Evolutionary conservation across 2,113 vertebrate genomes (phyloP).

Genomic region (Octodon degus): DNA sequence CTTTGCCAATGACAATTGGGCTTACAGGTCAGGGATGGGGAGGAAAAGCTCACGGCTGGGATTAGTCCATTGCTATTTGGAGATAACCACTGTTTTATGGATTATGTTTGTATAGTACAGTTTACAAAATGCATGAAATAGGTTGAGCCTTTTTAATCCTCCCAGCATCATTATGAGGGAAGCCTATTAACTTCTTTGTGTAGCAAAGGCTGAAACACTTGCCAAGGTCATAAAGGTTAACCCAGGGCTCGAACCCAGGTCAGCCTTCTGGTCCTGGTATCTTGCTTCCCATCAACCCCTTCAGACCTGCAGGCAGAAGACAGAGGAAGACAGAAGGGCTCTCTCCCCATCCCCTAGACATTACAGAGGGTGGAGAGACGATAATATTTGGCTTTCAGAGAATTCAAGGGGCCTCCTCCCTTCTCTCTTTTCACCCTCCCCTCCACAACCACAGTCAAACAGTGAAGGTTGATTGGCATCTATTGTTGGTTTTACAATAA

Average conservation of each 20-base stretch:
- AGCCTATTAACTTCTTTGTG: conserved; percentile 4
- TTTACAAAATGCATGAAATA: conserved; percentile 50
- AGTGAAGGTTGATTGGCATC: background rate
- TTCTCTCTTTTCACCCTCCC: background rate
- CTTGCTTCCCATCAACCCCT: background rate
- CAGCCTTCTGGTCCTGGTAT: background rate
- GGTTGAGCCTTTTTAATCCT: conserved; percentile 34
- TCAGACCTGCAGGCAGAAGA: background rate
- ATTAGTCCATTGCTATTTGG: background rate
- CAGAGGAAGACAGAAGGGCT: background rate
- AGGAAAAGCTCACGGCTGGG: background rate
- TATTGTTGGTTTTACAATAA: background rate
- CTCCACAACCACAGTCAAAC: background rate
- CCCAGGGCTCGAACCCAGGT: background rate
- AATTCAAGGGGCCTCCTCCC: background rate
- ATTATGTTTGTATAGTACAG: background rate
- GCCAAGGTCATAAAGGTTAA: background rate
- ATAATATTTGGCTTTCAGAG: background rate
- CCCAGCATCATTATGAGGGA: background rate
- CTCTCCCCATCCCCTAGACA: background rate
- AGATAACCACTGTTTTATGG: background rate
- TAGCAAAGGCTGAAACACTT: background rate
- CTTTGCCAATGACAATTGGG: background rate
- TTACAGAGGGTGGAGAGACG: background rate
- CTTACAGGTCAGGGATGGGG: background rate